A percentile compares a stretch with the other conserved stretches of the same genome.
Evolutionary conservation across 2,797 vertebrate species (phyloP).

Genomic region (Tragelaphus oryx): DNA sequence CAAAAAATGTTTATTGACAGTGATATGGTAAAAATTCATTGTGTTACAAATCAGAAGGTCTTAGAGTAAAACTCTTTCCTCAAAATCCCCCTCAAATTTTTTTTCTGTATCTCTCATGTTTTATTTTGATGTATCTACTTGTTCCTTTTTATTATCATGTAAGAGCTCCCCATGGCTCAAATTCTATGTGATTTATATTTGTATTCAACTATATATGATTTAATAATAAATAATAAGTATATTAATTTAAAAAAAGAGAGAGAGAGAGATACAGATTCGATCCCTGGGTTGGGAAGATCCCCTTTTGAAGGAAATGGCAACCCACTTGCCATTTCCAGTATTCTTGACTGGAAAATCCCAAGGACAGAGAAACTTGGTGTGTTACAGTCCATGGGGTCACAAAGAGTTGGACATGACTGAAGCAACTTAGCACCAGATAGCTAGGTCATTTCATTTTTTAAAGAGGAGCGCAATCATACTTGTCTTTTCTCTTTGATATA

Average conservation of each 20-base stretch:
- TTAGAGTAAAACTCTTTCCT: neutral
- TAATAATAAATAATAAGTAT: neutral
- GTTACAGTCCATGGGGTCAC: neutral
- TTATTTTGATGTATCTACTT: neutral
- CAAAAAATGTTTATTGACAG: neutral
- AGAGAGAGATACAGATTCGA: neutral
- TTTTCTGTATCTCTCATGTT: neutral
- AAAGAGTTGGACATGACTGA: neutral
- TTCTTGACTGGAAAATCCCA: neutral
- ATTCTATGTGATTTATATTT: slow-evolving; percentile 12
- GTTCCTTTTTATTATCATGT: neutral
- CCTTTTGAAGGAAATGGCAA: neutral
- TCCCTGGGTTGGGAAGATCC: neutral
- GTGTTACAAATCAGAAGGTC: neutral
- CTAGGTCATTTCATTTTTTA: neutral
- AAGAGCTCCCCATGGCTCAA: neutral
- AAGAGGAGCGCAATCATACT: neutral
- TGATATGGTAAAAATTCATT: neutral
- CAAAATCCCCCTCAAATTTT: neutral
- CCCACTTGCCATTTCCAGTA: neutral
- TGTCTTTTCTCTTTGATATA: neutral
- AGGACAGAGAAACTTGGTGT: neutral
- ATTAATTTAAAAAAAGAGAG: neutral
- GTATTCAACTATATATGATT: neutral
- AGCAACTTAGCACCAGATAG: neutral